Evolutionary conservation across 37 sponge, comb jelly and placozoan species (phyloP), one percentile per base, ranked within the genome.

Genomic region (Mnemiopsis leidyi): DNA sequence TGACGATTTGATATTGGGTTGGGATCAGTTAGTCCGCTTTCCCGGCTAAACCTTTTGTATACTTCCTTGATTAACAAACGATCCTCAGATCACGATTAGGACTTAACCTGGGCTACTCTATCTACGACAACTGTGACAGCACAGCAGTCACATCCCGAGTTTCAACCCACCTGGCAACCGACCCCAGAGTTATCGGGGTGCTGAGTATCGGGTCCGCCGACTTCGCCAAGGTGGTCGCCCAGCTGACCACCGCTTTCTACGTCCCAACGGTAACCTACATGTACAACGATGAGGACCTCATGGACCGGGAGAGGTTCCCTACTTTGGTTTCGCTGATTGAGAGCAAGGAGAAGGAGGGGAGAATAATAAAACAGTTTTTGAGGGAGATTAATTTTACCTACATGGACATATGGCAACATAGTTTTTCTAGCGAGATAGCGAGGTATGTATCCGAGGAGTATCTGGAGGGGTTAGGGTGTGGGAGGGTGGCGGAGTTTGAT

Each of bases 371-470:
- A 0, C 39, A 39, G 61, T 9, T 85, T 0, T 37, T 85, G 61
- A 25, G 23, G 25, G 26, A 40, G 40, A 40, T 40, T 25, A 61
- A 39, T 7, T n/a, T 2, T n/a, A 1, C 1, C 39, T 85, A 39
- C 61, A 85, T 85, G 90, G 90, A 85, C 61, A 85, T 85, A 1
- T 85, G 90, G 90, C 39, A 85, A 7, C 90, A 85, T 37, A 25
- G 7, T 1, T 25, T 85, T 3, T 85, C 90, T 28, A 23, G 39
- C 3, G 24, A 38, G 29, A 85, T 85, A 29, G 90, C 90, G 36
- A 29, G 25, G 23, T 25, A 39, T 61, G 39, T 85, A 16, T 85
- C 33, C 90, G 7, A 38, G 7, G 36, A 39, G 26, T 85, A 85
- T 26, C 3, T 33, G 0, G 3, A 1, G 9, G 36, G 29, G 16